phyloP scores from a whole-genome alignment of 2,113 vertebrate genomes.

The Neolamprologus longior region DNA sequence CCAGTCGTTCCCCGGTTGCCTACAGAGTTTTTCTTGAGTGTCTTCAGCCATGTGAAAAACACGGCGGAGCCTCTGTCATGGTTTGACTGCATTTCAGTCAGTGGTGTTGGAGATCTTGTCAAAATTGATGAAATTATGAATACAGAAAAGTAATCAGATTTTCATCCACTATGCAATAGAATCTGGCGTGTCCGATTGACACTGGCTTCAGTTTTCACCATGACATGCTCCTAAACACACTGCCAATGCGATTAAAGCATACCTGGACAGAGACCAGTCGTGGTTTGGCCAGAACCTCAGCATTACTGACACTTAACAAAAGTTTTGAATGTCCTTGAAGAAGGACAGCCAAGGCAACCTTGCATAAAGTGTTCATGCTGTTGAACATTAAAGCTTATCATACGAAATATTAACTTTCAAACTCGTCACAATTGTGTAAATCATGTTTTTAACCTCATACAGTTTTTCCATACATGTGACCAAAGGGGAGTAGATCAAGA shows the following conservation, averaged over 20 bases:
- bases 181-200: background rate
- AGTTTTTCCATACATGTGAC: background rate
- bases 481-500: background rate
- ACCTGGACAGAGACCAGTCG: background rate
- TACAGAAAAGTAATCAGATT: background rate
- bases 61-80: background rate
- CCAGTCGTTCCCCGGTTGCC: fast-evolving
- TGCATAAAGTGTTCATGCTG: background rate
- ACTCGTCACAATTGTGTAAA: background rate
- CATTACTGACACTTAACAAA: background rate
- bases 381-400: background rate
- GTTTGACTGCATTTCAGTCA: background rate
- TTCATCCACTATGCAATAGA: fast-evolving
- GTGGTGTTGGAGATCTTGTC: background rate
- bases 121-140: background rate
- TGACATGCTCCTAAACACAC: background rate
- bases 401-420: background rate
- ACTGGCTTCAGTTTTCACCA: background rate
- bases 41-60: background rate
- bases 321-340: background rate
- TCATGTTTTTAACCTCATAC: background rate
- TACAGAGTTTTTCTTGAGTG: background rate
- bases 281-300: background rate
- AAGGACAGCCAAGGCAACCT: background rate
- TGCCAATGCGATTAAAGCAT: background rate